A percentile compares a stretch with the other conserved stretches of the same genome.
Conservation (phyloP, 2,797 vertebrate species). For the Furcifer pardalis region DNA sequence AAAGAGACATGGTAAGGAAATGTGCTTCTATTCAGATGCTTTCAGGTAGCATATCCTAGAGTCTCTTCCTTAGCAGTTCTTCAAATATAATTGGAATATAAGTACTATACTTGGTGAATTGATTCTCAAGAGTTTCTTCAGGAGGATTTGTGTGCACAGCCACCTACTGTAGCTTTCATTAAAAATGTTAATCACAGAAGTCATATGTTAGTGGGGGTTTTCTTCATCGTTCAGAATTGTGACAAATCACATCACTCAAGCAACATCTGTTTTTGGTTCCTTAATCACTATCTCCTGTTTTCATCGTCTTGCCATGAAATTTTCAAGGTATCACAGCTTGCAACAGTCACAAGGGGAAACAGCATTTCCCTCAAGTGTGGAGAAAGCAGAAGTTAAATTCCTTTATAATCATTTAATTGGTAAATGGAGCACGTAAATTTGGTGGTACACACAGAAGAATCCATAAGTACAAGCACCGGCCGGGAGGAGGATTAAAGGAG, state of each 20-base stretch:
- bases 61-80: constrained; percentile 45
- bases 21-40: not conserved
- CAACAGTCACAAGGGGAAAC: constrained; percentile 35
- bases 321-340: constrained; percentile 57
- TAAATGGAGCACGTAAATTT: constrained; percentile 21
- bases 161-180: constrained; percentile 57
- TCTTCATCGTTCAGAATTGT: constrained; percentile 51
- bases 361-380: constrained; percentile 44
- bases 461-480: constrained; percentile 19
- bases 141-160: constrained; percentile 57
- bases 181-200: constrained; percentile 63
- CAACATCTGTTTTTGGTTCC: constrained; percentile 53
- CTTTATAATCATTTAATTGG: constrained; percentile 56
- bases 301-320: constrained; percentile 54
- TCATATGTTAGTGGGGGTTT: constrained; percentile 57
- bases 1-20: constrained; percentile 22
- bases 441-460: accelerated
- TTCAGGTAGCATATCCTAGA: constrained; percentile 15
- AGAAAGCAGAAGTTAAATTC: constrained; percentile 25
- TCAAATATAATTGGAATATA: constrained; percentile 55
- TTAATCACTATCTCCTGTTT: constrained; percentile 61
- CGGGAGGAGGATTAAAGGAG: no score
- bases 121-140: constrained; percentile 62
- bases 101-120: constrained; percentile 45
- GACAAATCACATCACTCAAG: constrained; percentile 62